These are phyloP conservation scores for Hassar affinis DNA, from an alignment of 2,113 vertebrate species.

Conservation along the genomic window DNA sequence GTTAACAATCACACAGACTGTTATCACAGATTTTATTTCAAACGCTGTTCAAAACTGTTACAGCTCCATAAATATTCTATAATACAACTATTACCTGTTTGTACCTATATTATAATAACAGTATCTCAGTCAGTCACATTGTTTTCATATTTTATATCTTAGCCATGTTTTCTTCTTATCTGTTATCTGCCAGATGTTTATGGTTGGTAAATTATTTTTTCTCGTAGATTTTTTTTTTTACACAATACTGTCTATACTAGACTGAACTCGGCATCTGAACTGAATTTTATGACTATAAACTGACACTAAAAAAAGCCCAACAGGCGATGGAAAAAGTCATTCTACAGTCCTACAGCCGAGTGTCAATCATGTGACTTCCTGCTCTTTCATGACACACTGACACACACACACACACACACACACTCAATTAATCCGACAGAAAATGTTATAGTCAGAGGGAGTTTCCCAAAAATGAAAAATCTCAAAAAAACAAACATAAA, in stretches of 20 bases:
- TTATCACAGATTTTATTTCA: background rate
- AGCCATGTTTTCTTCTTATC: background rate
- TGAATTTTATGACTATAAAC: background rate
- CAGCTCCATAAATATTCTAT: background rate
- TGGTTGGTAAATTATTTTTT: background rate
- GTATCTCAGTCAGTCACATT: background rate
- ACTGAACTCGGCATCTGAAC: background rate
- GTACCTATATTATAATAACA: background rate
- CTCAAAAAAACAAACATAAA: background rate
- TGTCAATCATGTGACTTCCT: background rate
- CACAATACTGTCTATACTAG: background rate
- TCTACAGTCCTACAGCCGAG: background rate
- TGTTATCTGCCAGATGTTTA: background rate
- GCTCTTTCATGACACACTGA: background rate
- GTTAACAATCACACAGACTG: background rate
- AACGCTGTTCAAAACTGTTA: background rate
- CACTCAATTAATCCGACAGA: background rate
- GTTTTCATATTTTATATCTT: background rate
- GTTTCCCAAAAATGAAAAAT: background rate
- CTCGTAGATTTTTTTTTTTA: background rate
- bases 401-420: background rate
- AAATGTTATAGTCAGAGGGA: background rate
- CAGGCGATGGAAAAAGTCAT: background rate
- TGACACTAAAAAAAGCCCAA: too few species aligned
- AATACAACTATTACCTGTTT: background rate